phyloP scores from a whole-genome alignment of 1,140 invertebrate genomes.

The Pseudomyrmex pallidus region DNA sequence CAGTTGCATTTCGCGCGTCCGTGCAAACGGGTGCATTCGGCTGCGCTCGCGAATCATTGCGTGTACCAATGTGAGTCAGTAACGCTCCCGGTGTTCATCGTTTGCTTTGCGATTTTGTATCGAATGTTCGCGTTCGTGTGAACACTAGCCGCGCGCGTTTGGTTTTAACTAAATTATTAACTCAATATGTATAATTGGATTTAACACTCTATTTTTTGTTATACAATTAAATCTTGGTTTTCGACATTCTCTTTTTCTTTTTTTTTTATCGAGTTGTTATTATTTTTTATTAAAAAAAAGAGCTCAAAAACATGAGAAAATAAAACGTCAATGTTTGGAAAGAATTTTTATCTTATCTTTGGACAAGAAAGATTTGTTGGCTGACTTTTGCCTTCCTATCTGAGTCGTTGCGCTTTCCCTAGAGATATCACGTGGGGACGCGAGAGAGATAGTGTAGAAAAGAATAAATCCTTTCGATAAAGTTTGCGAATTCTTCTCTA shows the following conservation, averaged over 20 bases:
- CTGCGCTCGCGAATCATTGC: not conserved
- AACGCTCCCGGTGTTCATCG: not conserved
- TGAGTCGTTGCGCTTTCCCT: not conserved
- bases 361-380: conserved; percentile 6
- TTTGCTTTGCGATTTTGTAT: conserved; percentile 37
- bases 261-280: not conserved
- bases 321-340: conserved; percentile 14
- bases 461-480: conserved; percentile 33
- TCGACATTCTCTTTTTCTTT: not conserved
- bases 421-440: conserved; percentile 36
- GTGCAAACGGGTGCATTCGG: conserved; percentile 32
- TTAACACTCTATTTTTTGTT: too few species aligned
- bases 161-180: not conserved
- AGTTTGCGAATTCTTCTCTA: conserved; percentile 28
- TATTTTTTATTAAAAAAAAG: not conserved
- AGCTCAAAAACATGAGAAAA: not conserved
- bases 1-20: conserved; percentile 73
- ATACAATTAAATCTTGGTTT: not conserved
- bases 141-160: not conserved
- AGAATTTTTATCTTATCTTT: conserved; percentile 4
- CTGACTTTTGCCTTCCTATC: conserved; percentile 32
- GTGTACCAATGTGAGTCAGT: not conserved
- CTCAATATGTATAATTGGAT: too few species aligned
- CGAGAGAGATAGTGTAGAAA: conserved; percentile 37
- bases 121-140: not conserved